Conservation (phyloP, 2,888 invertebrate genomes). For the Napeogenes sylphis region DNA sequence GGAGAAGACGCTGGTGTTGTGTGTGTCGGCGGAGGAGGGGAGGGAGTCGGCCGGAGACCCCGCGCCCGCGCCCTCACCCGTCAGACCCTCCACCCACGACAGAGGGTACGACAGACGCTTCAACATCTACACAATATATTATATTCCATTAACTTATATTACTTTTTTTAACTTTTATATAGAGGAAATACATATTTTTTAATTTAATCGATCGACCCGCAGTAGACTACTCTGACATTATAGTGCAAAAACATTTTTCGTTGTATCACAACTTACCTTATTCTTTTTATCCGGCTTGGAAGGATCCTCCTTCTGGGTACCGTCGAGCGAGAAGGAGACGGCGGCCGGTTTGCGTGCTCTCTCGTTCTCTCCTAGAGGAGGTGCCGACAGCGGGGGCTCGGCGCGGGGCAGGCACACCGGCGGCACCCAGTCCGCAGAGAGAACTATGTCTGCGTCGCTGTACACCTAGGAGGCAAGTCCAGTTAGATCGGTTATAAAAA, state of each 20-base stretch:
- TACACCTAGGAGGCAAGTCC: conserved; percentile 76
- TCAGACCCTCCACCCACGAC: conserved; percentile 93
- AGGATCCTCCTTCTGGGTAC: conserved; percentile 71
- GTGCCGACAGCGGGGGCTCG: conserved; percentile 78
- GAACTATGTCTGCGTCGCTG: conserved; percentile 91
- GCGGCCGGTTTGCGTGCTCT: conserved; percentile 66
- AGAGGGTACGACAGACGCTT: conserved; percentile 94
- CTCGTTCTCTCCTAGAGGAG: conserved; percentile 73
- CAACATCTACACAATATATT: conserved; percentile 83
- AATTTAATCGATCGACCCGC: too few relatives aligned
- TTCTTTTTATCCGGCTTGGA: conserved; percentile 83
- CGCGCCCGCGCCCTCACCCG: conserved; percentile 82
- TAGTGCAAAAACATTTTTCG: background rate
- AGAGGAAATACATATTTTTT: too few relatives aligned
- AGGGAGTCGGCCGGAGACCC: conserved; percentile 75
- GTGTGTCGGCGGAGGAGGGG: conserved; percentile 79
- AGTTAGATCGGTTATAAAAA: background rate
- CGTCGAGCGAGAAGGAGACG: conserved; percentile 73
- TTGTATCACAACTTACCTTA: conserved; percentile 72
- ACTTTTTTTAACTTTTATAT: too few relatives aligned
- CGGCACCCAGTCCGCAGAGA: conserved; percentile 92
- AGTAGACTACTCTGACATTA: too few relatives aligned
- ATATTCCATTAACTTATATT: too few relatives aligned
- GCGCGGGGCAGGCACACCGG: conserved; percentile 88
- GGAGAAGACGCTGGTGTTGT: conserved; percentile 86